phyloP scores from a whole-genome alignment of 2,888 invertebrate genomes.

The Maniola hyperantus region DNA sequence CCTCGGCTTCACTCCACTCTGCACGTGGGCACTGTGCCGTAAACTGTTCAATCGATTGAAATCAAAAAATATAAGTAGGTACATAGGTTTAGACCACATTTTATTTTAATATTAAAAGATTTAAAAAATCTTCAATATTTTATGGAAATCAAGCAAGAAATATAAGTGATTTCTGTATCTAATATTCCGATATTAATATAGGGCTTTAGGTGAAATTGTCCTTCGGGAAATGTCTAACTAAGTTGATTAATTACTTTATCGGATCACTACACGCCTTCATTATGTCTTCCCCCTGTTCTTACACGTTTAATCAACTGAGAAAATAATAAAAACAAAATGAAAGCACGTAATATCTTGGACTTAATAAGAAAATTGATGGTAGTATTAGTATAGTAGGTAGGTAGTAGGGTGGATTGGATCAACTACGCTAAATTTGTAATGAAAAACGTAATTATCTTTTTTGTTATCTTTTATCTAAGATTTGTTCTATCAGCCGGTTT shows the following conservation, averaged over 20 bases:
- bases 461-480: conserved; percentile 1
- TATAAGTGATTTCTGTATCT: background rate
- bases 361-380: conserved; percentile 17
- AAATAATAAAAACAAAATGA: conserved; percentile 12
- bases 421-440: conserved; percentile 1
- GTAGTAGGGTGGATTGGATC: no score
- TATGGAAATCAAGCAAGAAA: conserved; percentile 4
- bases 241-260: conserved; percentile 36
- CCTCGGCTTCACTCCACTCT: no score
- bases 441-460: conserved; percentile 24
- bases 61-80: no score
- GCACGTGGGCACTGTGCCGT: no score
- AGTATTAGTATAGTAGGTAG: no score
- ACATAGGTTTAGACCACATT: no score
- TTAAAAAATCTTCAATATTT: no score
- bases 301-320: conserved; percentile 17
- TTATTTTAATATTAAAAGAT: no score
- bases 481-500: conserved; percentile 25
- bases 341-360: conserved; percentile 5
- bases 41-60: no score
- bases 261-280: conserved; percentile 24
- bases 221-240: conserved; percentile 27
- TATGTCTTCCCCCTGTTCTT: conserved; percentile 10
- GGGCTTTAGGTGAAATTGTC: conserved; percentile 13
- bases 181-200: conserved; percentile 18